These are phyloP conservation scores for Nymphalis c-album DNA, from an alignment of 2,888 invertebrate genomes.

Conservation along the genomic window DNA sequence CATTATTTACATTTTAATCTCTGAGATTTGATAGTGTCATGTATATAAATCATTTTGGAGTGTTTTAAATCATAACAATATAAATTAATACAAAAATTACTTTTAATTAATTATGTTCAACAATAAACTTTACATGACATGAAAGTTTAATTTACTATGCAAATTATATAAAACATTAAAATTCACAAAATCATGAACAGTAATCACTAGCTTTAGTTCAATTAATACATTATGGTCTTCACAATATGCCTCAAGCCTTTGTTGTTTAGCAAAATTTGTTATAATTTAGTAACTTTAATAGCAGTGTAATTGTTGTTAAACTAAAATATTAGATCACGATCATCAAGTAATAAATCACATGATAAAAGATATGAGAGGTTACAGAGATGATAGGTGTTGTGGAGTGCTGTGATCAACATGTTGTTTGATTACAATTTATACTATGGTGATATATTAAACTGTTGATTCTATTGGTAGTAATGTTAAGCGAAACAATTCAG, in stretches of 20 bases:
- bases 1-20: conserved; percentile 12
- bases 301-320: background rate
- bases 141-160: too few relatives aligned
- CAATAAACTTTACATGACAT: background rate
- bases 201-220: too few relatives aligned
- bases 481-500: background rate
- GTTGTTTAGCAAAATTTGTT: background rate
- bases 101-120: background rate
- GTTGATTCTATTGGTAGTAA: background rate
- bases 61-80: background rate
- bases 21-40: conserved; percentile 5
- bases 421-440: background rate
- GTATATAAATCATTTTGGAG: conserved; percentile 1
- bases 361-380: background rate
- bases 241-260: background rate
- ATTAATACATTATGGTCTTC: too few relatives aligned
- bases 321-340: background rate
- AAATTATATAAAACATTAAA: too few relatives aligned
- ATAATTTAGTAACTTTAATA: background rate
- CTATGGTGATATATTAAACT: background rate
- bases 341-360: background rate
- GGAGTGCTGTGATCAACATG: background rate
- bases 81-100: background rate
- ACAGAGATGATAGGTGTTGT: background rate
- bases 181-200: too few relatives aligned